Base-by-base conservation (phyloP, 2,113 vertebrate genomes). In the Oryzias celebensis region DNA sequence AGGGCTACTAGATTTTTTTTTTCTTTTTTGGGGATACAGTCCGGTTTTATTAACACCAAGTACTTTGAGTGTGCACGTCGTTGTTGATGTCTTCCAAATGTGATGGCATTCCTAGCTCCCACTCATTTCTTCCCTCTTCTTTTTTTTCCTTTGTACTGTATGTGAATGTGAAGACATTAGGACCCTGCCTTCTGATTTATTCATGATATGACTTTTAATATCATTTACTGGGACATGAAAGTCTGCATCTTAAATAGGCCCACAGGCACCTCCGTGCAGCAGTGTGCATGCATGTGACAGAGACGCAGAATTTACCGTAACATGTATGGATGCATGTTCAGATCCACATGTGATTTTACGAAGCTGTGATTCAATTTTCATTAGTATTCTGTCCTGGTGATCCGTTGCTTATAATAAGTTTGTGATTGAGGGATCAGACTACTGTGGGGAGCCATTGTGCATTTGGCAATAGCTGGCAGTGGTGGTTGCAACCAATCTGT, bases 151-250 rank as follows among this genome's bases (percentile, higher is more conserved):
- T 56, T 68, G 28, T 68, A 49, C 71, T 75, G 68, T 63, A 68
- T 75, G 65, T 73, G 82, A 76, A 68, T 82, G 64, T 82, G 81
- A 68, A 69, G 74, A 87, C 66, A 51, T 73, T 70, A 43, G 66
- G 43, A 49, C 72, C 47, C 59, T 62, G 78, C 65, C 80, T 82
- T 77, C 72, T 90, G 82, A 85, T 89, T 91, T 89, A 90, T 91
- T 89, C 85, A 89, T 88, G 78, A 89, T 89, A 77, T 78, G 85
- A 90, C 85, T 91, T 91, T 91, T 88, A 87, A 89, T 89, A 88
- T 87, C 74, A 84, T 89, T 89, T 89, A 87, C 81, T 86, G 68
- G 83, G 82, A 87, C 87, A 87, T 76, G 75, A 68, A 77, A 85
- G 81, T 85, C 77, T 86, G 85, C 88, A 89, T 90, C 72, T 84